phyloP scores from a whole-genome alignment of 2,797 vertebrate species.

The Arremon aurantiirostris region DNA sequence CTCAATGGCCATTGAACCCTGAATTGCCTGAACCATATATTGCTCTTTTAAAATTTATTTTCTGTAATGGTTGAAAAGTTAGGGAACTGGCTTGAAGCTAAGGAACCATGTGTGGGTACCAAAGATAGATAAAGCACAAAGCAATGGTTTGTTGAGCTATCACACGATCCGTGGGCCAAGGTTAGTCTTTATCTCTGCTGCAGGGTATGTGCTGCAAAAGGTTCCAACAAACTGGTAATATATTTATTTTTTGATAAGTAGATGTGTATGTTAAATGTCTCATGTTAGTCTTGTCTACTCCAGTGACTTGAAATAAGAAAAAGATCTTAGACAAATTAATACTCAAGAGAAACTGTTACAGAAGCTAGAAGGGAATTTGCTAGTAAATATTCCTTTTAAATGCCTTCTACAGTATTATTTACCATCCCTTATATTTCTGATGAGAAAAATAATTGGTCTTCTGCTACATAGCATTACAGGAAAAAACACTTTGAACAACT shows the following conservation, averaged over 20 bases:
- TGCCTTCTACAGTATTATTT: not conserved
- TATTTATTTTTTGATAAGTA: conserved; percentile 38
- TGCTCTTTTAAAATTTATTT: not conserved
- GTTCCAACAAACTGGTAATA: not conserved
- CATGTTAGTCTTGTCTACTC: not conserved
- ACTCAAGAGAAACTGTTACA: not conserved
- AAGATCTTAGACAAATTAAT: not conserved
- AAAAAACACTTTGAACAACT: not conserved
- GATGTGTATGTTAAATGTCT: not conserved
- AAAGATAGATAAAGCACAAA: not conserved
- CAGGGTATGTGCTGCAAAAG: not conserved
- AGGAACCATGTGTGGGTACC: not conserved
- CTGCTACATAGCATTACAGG: not conserved
- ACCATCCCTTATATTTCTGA: not conserved
- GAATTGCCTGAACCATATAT: not conserved
- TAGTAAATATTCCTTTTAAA: not conserved
- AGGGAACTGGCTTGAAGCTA: not conserved
- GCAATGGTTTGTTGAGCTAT: not conserved
- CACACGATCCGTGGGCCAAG: not conserved
- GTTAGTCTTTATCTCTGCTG: not conserved
- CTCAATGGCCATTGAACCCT: not conserved
- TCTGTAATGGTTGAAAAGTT: not conserved
- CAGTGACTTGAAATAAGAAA: not conserved
- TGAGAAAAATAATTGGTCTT: not conserved
- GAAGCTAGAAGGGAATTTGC: not conserved